Evolutionary conservation across 2,113 vertebrate genomes (phyloP).

Genomic region (Fregata magnificens): DNA sequence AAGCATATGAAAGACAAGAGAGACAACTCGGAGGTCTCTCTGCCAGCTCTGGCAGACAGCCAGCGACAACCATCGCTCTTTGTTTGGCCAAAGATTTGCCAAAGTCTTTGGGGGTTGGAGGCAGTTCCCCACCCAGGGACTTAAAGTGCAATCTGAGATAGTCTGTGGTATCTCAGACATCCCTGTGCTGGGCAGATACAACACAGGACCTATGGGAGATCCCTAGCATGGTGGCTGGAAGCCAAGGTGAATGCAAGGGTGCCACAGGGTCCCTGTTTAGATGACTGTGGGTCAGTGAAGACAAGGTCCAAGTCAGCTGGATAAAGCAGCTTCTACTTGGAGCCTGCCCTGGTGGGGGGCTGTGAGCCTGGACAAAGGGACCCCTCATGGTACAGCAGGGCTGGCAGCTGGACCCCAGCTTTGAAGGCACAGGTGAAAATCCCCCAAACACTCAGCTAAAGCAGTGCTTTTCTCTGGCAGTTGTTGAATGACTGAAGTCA

Average conservation of each 20-base stretch:
- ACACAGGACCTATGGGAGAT: background rate
- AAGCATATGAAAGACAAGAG: background rate
- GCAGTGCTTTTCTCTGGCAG: background rate
- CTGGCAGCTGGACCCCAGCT: background rate
- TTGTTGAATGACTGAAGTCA: background rate
- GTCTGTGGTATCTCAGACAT: background rate
- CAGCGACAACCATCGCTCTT: rapidly evolving
- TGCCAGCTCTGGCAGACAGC: background rate
- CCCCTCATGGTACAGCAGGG: background rate
- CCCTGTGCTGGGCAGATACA: background rate
- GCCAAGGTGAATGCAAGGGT: background rate
- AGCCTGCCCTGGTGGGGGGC: background rate
- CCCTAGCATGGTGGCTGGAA: background rate
- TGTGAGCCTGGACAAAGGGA: background rate
- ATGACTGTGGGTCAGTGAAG: background rate
- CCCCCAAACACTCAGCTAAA: background rate
- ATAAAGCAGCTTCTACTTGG: background rate
- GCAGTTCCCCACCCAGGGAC: background rate
- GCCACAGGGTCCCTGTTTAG: background rate
- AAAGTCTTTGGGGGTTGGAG: background rate
- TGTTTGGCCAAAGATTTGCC: background rate
- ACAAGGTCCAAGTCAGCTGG: background rate
- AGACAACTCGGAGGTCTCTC: background rate
- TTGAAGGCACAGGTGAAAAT: background rate
- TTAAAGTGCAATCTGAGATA: background rate